Evolutionary conservation across 2,888 invertebrate species (phyloP).

Genomic region (Deilephila elpenor): DNA sequence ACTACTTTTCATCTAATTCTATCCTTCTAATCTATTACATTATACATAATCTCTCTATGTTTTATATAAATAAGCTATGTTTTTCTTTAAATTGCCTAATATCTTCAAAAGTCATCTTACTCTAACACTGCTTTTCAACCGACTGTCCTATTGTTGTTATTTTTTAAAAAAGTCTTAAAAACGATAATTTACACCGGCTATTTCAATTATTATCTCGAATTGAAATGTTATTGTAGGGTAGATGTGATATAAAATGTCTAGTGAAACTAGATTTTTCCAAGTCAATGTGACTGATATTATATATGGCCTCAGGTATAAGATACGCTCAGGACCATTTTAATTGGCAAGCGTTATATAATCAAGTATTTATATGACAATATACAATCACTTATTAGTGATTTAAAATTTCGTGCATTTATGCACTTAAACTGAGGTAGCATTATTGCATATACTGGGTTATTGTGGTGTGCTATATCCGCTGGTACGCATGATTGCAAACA

Average conservation of each 20-base stretch:
- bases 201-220: background rate
- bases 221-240: slow-evolving; percentile 2
- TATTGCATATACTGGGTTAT: background rate
- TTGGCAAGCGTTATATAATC: background rate
- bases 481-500: too few relatives aligned
- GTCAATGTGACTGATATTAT: slow-evolving; percentile 1
- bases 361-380: slow-evolving; percentile 1
- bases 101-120: too few relatives aligned
- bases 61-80: too few relatives aligned
- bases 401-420: background rate
- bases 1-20: too few relatives aligned
- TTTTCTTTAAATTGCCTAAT: too few relatives aligned
- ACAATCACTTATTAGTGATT: background rate
- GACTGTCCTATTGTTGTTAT: too few relatives aligned
- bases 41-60: too few relatives aligned
- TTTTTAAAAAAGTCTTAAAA: background rate
- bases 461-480: background rate
- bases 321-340: background rate
- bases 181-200: background rate
- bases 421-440: background rate
- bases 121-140: too few relatives aligned
- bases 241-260: background rate
- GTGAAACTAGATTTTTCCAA: background rate
- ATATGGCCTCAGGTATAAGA: background rate
- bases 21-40: too few relatives aligned